Evolutionary conservation across 2,797 vertebrate genomes (phyloP).

Genomic region (Amazonetta brasiliensis): DNA sequence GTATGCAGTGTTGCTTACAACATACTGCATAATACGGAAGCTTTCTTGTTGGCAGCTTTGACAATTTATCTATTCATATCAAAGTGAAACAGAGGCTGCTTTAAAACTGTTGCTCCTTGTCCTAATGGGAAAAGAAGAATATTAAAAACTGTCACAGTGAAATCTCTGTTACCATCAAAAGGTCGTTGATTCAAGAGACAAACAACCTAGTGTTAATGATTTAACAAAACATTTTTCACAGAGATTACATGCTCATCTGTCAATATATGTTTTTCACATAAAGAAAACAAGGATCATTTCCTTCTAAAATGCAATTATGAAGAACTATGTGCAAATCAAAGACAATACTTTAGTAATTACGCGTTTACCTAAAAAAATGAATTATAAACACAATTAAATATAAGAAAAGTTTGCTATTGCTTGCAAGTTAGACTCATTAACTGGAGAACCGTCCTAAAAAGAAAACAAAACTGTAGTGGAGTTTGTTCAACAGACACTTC

Average conservation of each 20-base stretch:
- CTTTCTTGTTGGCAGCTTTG: slow-evolving; percentile 66
- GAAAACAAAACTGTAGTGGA: background rate
- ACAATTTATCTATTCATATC: slow-evolving; percentile 81
- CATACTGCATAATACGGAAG: slow-evolving; percentile 41
- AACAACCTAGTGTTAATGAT: slow-evolving; percentile 73
- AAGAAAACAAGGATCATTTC: slow-evolving; percentile 16
- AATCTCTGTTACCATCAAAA: slow-evolving; percentile 65
- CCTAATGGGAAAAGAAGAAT: slow-evolving; percentile 58
- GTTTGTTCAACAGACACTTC: background rate
- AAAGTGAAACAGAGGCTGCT: slow-evolving; percentile 63
- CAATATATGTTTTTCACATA: slow-evolving; percentile 56
- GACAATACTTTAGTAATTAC: background rate
- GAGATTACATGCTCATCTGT: slow-evolving; percentile 71
- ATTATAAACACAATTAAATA: background rate
- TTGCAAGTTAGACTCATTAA: background rate
- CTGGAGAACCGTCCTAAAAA: background rate
- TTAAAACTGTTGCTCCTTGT: slow-evolving; percentile 66
- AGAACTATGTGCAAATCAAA: slow-evolving; percentile 19
- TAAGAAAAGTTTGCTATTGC: background rate
- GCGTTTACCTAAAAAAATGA: background rate
- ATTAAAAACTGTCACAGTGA: slow-evolving; percentile 64
- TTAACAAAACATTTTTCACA: slow-evolving; percentile 75
- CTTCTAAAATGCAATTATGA: background rate
- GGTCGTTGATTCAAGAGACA: slow-evolving; percentile 65
- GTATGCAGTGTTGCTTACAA: slow-evolving; percentile 70